Base-by-base conservation (phyloP, 2,888 invertebrate species). In the Brenthis hecate region DNA sequence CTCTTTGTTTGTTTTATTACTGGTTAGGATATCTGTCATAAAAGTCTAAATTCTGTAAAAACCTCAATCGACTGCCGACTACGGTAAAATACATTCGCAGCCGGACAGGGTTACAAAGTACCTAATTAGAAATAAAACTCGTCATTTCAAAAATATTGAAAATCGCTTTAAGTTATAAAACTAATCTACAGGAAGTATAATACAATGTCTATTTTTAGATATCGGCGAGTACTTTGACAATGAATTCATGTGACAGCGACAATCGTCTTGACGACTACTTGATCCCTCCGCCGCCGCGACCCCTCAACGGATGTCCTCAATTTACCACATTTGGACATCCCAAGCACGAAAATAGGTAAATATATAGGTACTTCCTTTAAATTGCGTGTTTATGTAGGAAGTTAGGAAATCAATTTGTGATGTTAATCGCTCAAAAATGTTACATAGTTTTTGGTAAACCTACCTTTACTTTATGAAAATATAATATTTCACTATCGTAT, bases 261-360 rank as follows among this genome's bases (percentile, higher is more conserved):
- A 82, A 81, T 73, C 79, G 88, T 28, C 87, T 94, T 82, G 95
- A 95, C 63, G 94, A 95, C 79, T 95, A 95, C 78, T 82, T 94
- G 77, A 92, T 95, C 55, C 95, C 95, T 50, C 95, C 95, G 32
- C 93, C 95, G n/a, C 95, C 95, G 16, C 88, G 95, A 50, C 94
- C 92, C 3, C 85, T 92, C 64, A 88, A 87, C 76, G 89, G 86
- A 56, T 81, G 86, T 56, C 87, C 91, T 5, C 90, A 90, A 77
- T 91, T 92, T 78, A 92, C 91, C 63, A 92, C 92, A 13, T 92
- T 92, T 69, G 92, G 92, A 69, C 92, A 92, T 74, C 92, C 92
- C 36, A 88, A 90, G 76, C 85, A 85, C 72, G 92, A 92, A 63
- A 82, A 76, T 66, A 88, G 89, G 89, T 89, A 76, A 75, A 72